phyloP scores from a whole-genome alignment of 2,888 invertebrate genomes.

The Apamea anceps region DNA sequence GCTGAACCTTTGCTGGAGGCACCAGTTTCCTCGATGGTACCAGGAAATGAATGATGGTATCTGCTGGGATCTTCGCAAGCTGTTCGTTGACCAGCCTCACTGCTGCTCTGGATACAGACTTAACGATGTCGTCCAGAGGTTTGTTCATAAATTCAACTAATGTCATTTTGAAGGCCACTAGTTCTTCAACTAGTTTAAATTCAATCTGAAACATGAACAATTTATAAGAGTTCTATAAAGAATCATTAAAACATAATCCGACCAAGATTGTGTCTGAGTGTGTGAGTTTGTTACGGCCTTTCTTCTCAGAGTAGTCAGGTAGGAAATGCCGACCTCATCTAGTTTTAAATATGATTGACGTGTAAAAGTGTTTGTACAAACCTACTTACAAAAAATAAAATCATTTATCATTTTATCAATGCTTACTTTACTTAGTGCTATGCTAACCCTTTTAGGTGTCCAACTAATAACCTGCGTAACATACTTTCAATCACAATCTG shows the following conservation, averaged over 20 bases:
- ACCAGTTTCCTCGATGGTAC: not conserved
- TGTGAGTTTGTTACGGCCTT: no score
- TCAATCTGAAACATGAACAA: conserved; percentile 18
- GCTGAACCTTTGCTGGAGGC: not conserved
- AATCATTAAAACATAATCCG: not conserved
- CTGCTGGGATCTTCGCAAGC: conserved; percentile 10
- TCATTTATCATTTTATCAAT: not conserved
- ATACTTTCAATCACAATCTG: no score
- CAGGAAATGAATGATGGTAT: conserved; percentile 9
- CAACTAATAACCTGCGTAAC: not conserved
- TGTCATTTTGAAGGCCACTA: conserved; percentile 4
- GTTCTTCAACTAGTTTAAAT: conserved; percentile 16
- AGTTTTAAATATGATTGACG: no score
- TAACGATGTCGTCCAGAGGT: conserved; percentile 23
- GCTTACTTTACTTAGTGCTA: not conserved
- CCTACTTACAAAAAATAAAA: no score
- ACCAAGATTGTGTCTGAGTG: no score
- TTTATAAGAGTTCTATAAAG: not conserved
- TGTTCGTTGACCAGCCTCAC: conserved; percentile 9
- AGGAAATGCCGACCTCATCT: no score
- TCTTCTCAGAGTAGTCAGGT: no score
- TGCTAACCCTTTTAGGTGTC: not conserved
- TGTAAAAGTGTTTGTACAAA: no score
- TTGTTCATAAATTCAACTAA: conserved; percentile 28
- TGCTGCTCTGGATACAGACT: conserved; percentile 14